phyloP scores from a whole-genome alignment of 2,113 vertebrate genomes.

The Grammatotria lemairii region DNA sequence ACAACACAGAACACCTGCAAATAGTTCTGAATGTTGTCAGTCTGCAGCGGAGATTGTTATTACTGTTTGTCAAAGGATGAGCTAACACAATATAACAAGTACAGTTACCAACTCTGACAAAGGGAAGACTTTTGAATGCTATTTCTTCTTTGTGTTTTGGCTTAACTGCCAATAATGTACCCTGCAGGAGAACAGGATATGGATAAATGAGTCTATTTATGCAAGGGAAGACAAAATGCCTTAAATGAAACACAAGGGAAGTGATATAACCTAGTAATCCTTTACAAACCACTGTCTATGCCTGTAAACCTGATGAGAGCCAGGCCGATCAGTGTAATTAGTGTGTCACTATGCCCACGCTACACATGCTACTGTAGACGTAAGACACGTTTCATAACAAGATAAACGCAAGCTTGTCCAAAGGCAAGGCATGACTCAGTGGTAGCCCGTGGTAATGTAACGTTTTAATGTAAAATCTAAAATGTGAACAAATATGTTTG shows the following conservation, averaged over 20 bases:
- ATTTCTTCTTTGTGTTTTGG: background rate
- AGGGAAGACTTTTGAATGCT: background rate
- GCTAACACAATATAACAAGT: background rate
- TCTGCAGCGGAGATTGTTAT: background rate
- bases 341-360: conserved; percentile 6
- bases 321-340: conserved; percentile 34
- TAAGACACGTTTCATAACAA: background rate
- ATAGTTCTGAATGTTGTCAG: background rate
- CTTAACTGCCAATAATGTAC: background rate
- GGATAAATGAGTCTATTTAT: background rate
- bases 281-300: conserved; percentile 16
- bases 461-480: background rate
- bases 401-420: background rate
- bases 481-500: background rate
- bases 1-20: background rate
- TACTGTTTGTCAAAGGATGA: background rate
- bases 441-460: background rate
- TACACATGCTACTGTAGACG: background rate
- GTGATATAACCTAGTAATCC: conserved; percentile 7
- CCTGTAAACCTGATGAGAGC: conserved; percentile 35
- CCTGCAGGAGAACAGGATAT: background rate
- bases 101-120: background rate
- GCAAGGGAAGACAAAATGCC: background rate
- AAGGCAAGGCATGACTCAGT: background rate
- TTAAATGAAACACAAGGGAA: background rate